Evolutionary conservation across 2,797 vertebrate genomes (phyloP).

Genomic region (Crossoptilon crossoptilon): DNA sequence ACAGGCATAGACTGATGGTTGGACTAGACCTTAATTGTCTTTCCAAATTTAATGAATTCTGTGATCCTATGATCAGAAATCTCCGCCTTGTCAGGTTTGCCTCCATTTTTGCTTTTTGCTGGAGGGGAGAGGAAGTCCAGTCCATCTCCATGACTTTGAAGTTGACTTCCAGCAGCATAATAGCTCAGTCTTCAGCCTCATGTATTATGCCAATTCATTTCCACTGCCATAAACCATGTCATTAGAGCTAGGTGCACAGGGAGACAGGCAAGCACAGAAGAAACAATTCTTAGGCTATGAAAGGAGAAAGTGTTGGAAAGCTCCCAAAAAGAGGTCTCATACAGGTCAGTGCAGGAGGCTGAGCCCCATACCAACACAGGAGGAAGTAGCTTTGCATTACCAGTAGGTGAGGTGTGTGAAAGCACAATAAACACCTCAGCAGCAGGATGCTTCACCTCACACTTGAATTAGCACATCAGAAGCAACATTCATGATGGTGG

Average conservation of each 20-base stretch:
- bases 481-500: not conserved
- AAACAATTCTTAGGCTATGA: slow-evolving; percentile 43
- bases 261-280: slow-evolving; percentile 19
- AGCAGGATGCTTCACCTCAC: not conserved
- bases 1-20: too few relatives aligned
- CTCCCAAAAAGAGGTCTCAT: slow-evolving; percentile 25
- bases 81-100: not conserved
- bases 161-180: not conserved
- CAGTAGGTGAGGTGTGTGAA: not conserved
- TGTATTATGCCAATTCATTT: not conserved
- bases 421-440: slow-evolving; percentile 17
- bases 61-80: not conserved
- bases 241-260: slow-evolving; percentile 4
- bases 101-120: not conserved
- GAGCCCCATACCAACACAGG: not conserved
- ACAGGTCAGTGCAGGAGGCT: slow-evolving; percentile 20
- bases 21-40: too few relatives aligned
- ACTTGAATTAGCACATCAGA: slow-evolving; percentile 17
- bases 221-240: not conserved
- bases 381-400: slow-evolving; percentile 28
- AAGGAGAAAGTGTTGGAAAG: slow-evolving; percentile 54
- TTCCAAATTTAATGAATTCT: too few relatives aligned
- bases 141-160: not conserved
- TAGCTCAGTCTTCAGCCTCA: not conserved
- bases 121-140: not conserved